Evolutionary conservation across 1,140 invertebrate species (phyloP), one percentile per base, ranked within the genome.

Genomic region (Amyelois transitella): DNA sequence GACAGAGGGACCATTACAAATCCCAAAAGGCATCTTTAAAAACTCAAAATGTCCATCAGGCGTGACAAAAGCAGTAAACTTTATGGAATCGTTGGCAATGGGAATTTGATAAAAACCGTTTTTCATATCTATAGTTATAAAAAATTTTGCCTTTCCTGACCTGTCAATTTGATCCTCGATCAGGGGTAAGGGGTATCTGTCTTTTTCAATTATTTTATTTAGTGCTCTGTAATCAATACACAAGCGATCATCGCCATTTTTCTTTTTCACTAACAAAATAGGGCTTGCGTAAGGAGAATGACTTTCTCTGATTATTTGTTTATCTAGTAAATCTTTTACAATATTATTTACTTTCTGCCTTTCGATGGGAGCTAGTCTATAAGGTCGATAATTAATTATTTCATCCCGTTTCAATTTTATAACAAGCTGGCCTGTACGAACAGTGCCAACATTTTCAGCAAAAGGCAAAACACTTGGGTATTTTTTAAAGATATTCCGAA

Each of bases 181-280:
- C n/a, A 58, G 48, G 7, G 75, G 74, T 12, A 77, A 43, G 18
- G 77, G 81, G 64, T 58, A 82, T 20, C 60, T 38, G 38, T 78
- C 74, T 53, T 59, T 67, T 3, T 60, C 55, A 0, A 68, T 76
- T 24, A 64, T 56, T 12, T 59, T 50, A 54, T 82, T 86, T 10
- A 86, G 32, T 32, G 18, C 38, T 17, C 80, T 24, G 14, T 25
- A 50, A 17, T 50, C 48, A 18, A 53, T n/a, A 7, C 43, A 44
- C 17, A 24, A 24, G 3, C 22, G 3, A 24, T 24, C 22, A 24
- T 8, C 8, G 3, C 22, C 22, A 8, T 24, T 8, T 24, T 24
- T 24, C 8, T 24, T 24, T 24, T 24, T 24, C 22, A 24, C 22
- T 8, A 24, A 24, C 22, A 24, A 8, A 24, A 24, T 8, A 5